Percentiles rank a stretch among this genome's conserved stretches.
Conservation (phyloP, 1,140 invertebrate species). For the Drosophila sechellia region DNA sequence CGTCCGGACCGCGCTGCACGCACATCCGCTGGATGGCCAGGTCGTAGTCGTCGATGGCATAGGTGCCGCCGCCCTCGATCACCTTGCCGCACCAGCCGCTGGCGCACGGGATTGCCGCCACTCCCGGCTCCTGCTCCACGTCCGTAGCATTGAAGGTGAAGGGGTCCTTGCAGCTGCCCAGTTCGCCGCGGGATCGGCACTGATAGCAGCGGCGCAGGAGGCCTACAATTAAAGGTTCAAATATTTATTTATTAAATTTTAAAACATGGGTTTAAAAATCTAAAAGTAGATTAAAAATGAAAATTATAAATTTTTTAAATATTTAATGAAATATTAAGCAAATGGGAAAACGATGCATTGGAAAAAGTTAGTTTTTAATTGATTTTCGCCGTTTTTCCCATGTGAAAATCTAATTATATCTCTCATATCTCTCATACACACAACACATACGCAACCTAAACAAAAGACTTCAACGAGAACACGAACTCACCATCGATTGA, state of each 20-base stretch:
- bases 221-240: constrained; percentile 73
- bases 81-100: constrained; percentile 97
- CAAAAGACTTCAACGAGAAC: constrained; percentile 37
- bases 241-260: neutral
- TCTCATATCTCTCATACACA: constrained; percentile 4
- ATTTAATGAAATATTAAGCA: no score
- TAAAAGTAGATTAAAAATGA: neutral
- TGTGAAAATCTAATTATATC: constrained; percentile 18
- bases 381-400: constrained; percentile 6
- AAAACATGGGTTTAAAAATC: neutral
- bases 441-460: constrained; percentile 21
- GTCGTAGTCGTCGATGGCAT: constrained; percentile 92
- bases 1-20: constrained; percentile 92
- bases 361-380: neutral
- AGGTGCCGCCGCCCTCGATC: constrained; percentile 90
- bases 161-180: constrained; percentile 95
- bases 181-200: constrained; percentile 93
- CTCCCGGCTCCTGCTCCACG: constrained; percentile 88
- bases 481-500: constrained; percentile 42
- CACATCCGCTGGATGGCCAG: constrained; percentile 94
- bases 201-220: constrained; percentile 89
- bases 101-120: constrained; percentile 92
- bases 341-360: neutral
- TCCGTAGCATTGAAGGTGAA: constrained; percentile 92
- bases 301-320: no score